A percentile compares a stretch with the other conserved stretches of the same genome.
Conservation (phyloP, 2,888 invertebrate genomes). For the Andrena fulva region DNA sequence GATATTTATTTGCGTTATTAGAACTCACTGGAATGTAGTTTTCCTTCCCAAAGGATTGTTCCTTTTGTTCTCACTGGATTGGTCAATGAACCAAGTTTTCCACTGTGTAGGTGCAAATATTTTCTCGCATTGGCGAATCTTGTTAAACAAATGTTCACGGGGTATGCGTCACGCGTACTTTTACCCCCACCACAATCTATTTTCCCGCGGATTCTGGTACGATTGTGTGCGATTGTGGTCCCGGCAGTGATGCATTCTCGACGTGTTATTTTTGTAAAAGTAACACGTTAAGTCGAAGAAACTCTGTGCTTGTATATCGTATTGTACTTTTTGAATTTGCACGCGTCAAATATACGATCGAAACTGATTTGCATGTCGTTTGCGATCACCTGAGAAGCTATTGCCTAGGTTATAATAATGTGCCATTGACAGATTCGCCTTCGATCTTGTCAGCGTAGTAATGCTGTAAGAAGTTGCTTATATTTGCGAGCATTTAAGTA, state of each 20-base stretch:
- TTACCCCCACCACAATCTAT: slow-evolving; percentile 30
- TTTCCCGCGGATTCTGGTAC: slow-evolving; percentile 77
- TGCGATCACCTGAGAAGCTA: slow-evolving; percentile 5
- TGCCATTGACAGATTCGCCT: slow-evolving; percentile 62
- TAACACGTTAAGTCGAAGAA: slow-evolving; percentile 11
- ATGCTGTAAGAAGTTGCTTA: slow-evolving; percentile 26
- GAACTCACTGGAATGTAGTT: no score
- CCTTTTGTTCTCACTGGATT: background rate
- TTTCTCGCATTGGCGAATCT: background rate
- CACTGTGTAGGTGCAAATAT: background rate
- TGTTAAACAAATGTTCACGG: slow-evolving; percentile 24
- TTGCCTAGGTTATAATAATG: slow-evolving; percentile 62
- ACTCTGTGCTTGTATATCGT: background rate
- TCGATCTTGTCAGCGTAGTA: slow-evolving; percentile 19
- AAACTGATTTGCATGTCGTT: background rate
- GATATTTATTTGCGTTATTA: no score
- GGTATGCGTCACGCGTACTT: background rate
- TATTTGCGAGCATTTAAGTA: slow-evolving; percentile 19
- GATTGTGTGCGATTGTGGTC: slow-evolving; percentile 41
- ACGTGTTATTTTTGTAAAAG: slow-evolving; percentile 23
- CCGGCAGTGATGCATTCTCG: slow-evolving; percentile 35
- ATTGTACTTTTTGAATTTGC: background rate
- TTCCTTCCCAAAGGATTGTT: no score
- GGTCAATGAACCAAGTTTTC: background rate
- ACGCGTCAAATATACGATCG: background rate